Percentiles rank a stretch among this genome's conserved stretches.
Conservation (phyloP, 2,797 vertebrate species). For the Chelon auratus region DNA sequence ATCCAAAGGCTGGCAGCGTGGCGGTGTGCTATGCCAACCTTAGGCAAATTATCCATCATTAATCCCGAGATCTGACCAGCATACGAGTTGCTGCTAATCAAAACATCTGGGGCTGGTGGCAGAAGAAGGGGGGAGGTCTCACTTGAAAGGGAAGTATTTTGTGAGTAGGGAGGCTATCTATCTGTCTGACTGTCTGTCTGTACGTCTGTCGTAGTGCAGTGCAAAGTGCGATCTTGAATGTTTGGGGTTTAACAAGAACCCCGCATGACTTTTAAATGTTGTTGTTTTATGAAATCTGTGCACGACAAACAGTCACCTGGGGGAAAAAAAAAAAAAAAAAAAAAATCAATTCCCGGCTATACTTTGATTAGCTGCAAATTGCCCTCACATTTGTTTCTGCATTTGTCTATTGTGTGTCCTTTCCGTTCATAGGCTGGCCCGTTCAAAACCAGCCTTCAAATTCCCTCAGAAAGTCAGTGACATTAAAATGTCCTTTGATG, state of each 20-base stretch:
- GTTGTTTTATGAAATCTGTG: constrained; percentile 89
- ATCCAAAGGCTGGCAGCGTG: constrained; percentile 93
- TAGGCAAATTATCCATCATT: constrained; percentile 99
- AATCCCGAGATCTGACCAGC: constrained; percentile 99
- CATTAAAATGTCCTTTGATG: constrained; percentile 99
- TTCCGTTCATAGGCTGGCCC: constrained; percentile 95
- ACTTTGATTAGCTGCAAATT: constrained; percentile 98
- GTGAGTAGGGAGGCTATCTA: constrained; percentile 58
- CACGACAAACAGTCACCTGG: constrained; percentile 88
- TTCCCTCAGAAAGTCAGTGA: constrained; percentile 98
- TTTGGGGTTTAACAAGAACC: constrained; percentile 76
- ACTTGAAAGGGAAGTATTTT: constrained; percentile 80
- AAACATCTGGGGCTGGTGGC: constrained; percentile 92
- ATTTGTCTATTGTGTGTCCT: constrained; percentile 96
- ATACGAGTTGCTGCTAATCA: constrained; percentile 95
- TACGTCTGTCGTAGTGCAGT: neutral
- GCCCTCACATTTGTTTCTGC: constrained; percentile 94
- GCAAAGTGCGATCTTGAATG: constrained; percentile 6
- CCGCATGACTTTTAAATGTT: constrained; percentile 90
- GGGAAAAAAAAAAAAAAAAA: constrained; percentile 72
- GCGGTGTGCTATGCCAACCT: constrained; percentile 92
- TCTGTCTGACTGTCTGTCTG: constrained; percentile 19
- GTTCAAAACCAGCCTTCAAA: constrained; percentile 94
- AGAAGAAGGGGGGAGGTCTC: constrained; percentile 77
- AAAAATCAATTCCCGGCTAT: constrained; percentile 93